A percentile compares a stretch with the other conserved stretches of the same genome.
Conservation (phyloP, 2,888 invertebrate genomes). For the Oeneis ivallda region DNA sequence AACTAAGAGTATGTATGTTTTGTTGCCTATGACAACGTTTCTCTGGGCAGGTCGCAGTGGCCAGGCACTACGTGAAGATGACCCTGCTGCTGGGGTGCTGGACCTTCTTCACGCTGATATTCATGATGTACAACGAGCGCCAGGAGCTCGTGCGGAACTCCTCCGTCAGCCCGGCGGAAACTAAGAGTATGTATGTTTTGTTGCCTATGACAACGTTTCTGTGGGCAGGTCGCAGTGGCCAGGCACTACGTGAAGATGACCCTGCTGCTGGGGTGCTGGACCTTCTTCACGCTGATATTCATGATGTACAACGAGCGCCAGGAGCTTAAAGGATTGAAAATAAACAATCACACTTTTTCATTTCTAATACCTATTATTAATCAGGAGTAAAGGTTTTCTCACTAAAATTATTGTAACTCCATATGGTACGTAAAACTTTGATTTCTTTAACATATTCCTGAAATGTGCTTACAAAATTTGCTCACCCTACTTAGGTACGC, state of each 20-base stretch:
- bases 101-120: conserved; percentile 85
- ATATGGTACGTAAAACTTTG: background rate
- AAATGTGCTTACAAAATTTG: background rate
- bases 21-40: background rate
- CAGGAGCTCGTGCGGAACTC: conserved; percentile 83
- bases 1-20: too few species aligned
- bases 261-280: too few species aligned
- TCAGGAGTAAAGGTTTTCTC: too few species aligned
- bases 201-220: too few species aligned
- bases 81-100: conserved; percentile 82
- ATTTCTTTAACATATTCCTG: background rate
- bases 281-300: too few species aligned
- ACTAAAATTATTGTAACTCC: too few species aligned
- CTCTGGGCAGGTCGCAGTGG: conserved; percentile 51
- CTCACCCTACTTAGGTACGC: background rate
- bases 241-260: too few species aligned
- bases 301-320: too few species aligned
- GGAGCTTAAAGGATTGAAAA: too few species aligned
- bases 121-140: conserved; percentile 86
- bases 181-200: conserved; percentile 75
- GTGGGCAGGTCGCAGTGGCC: too few species aligned
- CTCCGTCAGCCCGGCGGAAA: conserved; percentile 78
- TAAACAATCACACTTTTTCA: too few species aligned
- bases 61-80: conserved; percentile 76
- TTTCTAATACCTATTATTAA: too few species aligned